phyloP scores from a whole-genome alignment of 2,797 vertebrate species.

The Clarias pachynema region DNA sequence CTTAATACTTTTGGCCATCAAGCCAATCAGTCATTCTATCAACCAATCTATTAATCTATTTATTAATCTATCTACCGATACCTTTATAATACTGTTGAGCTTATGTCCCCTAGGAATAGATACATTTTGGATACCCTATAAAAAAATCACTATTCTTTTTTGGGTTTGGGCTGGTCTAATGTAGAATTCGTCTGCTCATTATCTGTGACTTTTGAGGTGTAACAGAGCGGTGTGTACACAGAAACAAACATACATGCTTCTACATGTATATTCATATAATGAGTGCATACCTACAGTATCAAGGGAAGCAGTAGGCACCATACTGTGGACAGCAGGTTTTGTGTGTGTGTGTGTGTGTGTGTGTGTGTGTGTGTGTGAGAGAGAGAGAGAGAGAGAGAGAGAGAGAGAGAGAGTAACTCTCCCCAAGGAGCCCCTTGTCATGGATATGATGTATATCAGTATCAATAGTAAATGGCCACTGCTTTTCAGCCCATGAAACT shows the following conservation, averaged over 20 bases:
- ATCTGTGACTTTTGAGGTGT: constrained; percentile 22
- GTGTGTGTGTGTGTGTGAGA: constrained; percentile 17
- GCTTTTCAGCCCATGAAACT: constrained; percentile 62
- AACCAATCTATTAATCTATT: too few relatives aligned
- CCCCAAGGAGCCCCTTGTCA: constrained; percentile 57
- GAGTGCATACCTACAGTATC: constrained; percentile 19
- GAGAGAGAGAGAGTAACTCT: constrained; percentile 34
- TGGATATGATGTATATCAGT: constrained; percentile 64
- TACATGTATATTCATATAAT: constrained; percentile 30
- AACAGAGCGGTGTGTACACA: constrained; percentile 20
- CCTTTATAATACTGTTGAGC: too few relatives aligned
- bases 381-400: constrained; percentile 33
- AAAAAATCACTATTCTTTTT: background rate
- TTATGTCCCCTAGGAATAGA: too few relatives aligned
- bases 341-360: constrained; percentile 27
- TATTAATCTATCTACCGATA: too few relatives aligned
- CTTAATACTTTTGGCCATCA: too few relatives aligned
- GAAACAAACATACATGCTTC: constrained; percentile 19
- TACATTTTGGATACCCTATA: too few relatives aligned
- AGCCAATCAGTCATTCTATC: too few relatives aligned
- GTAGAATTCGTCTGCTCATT: background rate
- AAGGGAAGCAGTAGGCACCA: constrained; percentile 27
- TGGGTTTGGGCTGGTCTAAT: background rate
- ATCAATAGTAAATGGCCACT: constrained; percentile 61
- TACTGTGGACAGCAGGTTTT: constrained; percentile 1